These are phyloP conservation scores for Lichenostomus cassidix DNA, from an alignment of 2,113 vertebrate genomes.

Conservation along the genomic window DNA sequence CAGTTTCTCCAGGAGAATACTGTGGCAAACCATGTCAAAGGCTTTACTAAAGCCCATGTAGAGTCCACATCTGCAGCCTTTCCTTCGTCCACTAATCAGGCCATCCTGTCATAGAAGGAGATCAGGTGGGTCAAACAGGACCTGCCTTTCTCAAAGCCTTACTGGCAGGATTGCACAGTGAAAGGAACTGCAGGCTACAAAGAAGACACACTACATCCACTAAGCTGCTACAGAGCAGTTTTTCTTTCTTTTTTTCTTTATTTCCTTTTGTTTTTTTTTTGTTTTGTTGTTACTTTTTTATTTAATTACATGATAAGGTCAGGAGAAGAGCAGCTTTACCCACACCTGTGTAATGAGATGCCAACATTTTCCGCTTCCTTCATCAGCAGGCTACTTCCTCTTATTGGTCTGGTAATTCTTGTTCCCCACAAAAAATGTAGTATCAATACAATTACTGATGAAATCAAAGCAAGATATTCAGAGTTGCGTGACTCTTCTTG, in stretches of 20 bases:
- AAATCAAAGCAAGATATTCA: background rate
- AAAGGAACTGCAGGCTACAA: background rate
- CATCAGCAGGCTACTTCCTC: background rate
- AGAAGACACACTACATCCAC: accelerated
- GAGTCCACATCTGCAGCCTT: background rate
- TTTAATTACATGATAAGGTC: background rate
- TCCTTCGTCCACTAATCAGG: too few relatives aligned
- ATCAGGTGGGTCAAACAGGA: background rate
- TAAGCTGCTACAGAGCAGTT: background rate
- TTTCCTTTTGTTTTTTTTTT: background rate
- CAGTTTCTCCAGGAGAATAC: background rate
- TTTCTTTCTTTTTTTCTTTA: background rate
- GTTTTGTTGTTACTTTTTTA: background rate
- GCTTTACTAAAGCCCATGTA: background rate
- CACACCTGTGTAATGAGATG: accelerated
- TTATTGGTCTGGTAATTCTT: background rate
- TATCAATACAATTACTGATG: background rate
- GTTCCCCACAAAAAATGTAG: background rate
- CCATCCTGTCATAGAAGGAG: background rate
- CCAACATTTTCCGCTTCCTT: background rate
- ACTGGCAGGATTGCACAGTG: background rate
- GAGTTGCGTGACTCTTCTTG: background rate
- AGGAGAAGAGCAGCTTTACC: background rate
- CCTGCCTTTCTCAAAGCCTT: background rate
- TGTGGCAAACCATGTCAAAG: background rate